Evolutionary conservation across 2,797 vertebrate species (phyloP), one percentile per base, ranked within the genome.

Genomic region (Otus scops): DNA sequence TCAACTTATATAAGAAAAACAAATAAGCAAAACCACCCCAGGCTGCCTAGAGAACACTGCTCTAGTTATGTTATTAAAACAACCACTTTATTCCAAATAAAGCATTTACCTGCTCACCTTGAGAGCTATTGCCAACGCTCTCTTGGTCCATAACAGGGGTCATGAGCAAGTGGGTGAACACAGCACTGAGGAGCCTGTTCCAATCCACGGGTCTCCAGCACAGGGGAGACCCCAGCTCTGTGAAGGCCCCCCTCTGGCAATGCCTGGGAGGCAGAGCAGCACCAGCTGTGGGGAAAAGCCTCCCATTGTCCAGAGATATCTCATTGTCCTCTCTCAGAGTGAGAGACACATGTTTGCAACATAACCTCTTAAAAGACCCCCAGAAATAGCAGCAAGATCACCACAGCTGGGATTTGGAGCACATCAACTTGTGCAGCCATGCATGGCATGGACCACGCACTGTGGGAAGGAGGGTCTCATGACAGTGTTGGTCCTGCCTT

Each of bases 81-180:
- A 71, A 68, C 36, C 39, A 60, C 65, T 93, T 88, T 78, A 85
- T 80, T 68, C 64, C 9, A 80, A 48, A 41, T 28, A 63, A 85
- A 77, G 15, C 0, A 0, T 26, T 59, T n/a, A 27, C 0, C 7
- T 1, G 0, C 47, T 84, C n/a, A 3, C 26, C 23, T 0, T 0
- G 2, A 77, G 75, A 83, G 38, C 77, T 75, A 11, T 38, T 5
- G 4, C 81, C 13, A 7, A 7, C 0, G 0, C 10, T 88, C 23
- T 48, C 38, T 0, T 3, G 30, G 23, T 28, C 53, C 0, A 0
- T 15, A 54, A 47, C 11, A 30, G 32, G 13, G n/a, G 13, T 47
- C 61, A 67, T 11, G 32, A 78, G 43, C 38, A 59, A 63, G 22
- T 1, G 0, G 11, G 7, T 16, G 13, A 41, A 28, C 1, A 6